These are phyloP conservation scores for Anableps anableps DNA, from an alignment of 2,797 vertebrate species.

Conservation along the genomic window DNA sequence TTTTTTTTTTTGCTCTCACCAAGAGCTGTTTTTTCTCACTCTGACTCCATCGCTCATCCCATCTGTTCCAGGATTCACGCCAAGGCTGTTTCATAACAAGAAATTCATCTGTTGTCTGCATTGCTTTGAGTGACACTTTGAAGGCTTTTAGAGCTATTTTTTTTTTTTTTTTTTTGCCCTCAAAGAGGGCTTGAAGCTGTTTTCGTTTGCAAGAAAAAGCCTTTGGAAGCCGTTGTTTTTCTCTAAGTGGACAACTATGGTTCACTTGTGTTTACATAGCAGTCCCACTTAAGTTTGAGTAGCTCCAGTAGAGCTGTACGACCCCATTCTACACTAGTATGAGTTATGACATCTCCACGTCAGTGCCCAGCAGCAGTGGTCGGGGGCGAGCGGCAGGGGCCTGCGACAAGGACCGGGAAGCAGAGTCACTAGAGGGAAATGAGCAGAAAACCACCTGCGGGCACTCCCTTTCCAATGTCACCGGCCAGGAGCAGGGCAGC, in stretches of 20 bases:
- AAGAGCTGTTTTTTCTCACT: slow-evolving; percentile 60
- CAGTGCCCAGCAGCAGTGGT: slow-evolving; percentile 72
- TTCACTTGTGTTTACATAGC: slow-evolving; percentile 61
- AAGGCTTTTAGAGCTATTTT: not conserved
- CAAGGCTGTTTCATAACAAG: slow-evolving; percentile 60
- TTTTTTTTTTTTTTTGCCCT: not conserved
- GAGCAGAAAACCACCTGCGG: slow-evolving; percentile 36
- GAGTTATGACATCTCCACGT: slow-evolving; percentile 84
- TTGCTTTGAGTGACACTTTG: slow-evolving; percentile 31
- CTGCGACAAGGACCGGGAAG: slow-evolving; percentile 66
- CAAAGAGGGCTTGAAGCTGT: slow-evolving; percentile 11
- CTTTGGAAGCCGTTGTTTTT: slow-evolving; percentile 40
- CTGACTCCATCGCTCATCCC: slow-evolving; percentile 55
- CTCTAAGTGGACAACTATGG: slow-evolving; percentile 50
- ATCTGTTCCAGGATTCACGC: slow-evolving; percentile 57
- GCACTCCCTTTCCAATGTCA: slow-evolving; percentile 37
- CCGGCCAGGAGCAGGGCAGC: slow-evolving; percentile 51
- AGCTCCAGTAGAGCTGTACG: slow-evolving; percentile 35
- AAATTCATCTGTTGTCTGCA: slow-evolving; percentile 34
- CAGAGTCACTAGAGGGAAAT: slow-evolving; percentile 42
- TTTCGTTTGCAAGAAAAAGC: slow-evolving; percentile 25
- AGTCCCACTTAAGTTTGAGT: slow-evolving; percentile 76
- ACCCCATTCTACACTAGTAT: slow-evolving; percentile 75
- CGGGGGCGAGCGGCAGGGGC: slow-evolving; percentile 70
- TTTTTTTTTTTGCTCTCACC: slow-evolving; percentile 30